Evolutionary conservation across 37 sponge, comb jelly and placozoan species (phyloP), one percentile per base, ranked within the genome.

Genomic region (Bolinopsis microptera): DNA sequence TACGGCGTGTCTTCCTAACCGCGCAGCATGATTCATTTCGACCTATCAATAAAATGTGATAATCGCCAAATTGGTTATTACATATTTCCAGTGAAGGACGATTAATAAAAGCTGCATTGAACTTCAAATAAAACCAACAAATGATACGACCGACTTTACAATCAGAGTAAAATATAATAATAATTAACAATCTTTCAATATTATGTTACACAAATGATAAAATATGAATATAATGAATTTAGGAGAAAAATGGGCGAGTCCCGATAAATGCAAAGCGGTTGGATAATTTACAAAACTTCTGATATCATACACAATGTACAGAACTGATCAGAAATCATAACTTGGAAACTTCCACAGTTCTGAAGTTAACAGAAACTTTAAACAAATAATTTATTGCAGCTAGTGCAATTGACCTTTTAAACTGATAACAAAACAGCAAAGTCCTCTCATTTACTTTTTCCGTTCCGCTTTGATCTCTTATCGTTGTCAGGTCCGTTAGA

Each of bases 401-500:
- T n/a, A n/a, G n/a, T 48, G 61, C 61, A 13, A 13, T 48, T 48
- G 61, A 48, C 5, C 61, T 13, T 48, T 48, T 48, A 48, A 48
- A 48, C 61, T 48, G 61, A 48, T 18, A 48, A 13, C 9, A 13
- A 48, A 13, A 18, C 61, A 13, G 61, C 9, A 13, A 48, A 48
- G 13, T 8, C 36, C 35, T 34, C 21, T 77, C 80, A 77, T 77
- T 77, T 77, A 18, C 33, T 35, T 77, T 77, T 77, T 1, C 80
- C 80, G 37, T 77, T 77, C 35, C 80, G 80, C 32, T 77, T 77
- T 1, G 80, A 32, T 77, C 32, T 77, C 80, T 77, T 77, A 13
- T 77, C 80, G 21, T 77, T 32, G 80, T 77, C 80, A 2, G 28
- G 33, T 3, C 35, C 80, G 13, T 48, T 48, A 13, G 61, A 48